phyloP scores from a whole-genome alignment of 2,888 invertebrate genomes.

The Metalampra italica region DNA sequence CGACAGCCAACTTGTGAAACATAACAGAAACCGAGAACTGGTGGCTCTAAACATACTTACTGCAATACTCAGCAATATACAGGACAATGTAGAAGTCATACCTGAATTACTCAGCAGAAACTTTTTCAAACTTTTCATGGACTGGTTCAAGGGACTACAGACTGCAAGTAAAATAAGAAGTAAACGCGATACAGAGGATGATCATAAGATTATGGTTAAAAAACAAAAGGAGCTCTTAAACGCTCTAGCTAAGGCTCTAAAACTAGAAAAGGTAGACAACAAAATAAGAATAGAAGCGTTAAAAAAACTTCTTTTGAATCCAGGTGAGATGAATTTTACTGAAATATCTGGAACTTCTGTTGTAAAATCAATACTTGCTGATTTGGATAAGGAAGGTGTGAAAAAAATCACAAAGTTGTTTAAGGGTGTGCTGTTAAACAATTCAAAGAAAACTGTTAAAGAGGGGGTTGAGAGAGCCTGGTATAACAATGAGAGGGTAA shows the following conservation, averaged over 20 bases:
- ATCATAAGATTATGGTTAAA: conserved; percentile 71
- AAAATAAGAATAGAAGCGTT: conserved; percentile 78
- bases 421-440: conserved; percentile 79
- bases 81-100: conserved; percentile 63
- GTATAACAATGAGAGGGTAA: conserved; percentile 83
- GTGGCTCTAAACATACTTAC: conserved; percentile 79
- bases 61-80: conserved; percentile 70
- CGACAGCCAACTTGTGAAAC: conserved; percentile 59
- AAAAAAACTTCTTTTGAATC: conserved; percentile 81
- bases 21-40: conserved; percentile 79
- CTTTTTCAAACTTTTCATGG: conserved; percentile 81
- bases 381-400: conserved; percentile 79
- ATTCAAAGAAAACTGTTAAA: conserved; percentile 69
- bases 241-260: conserved; percentile 68
- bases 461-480: conserved; percentile 76
- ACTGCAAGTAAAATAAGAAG: conserved; percentile 78
- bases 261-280: conserved; percentile 63
- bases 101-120: conserved; percentile 81
- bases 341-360: conserved; percentile 83
- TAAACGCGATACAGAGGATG: conserved; percentile 64
- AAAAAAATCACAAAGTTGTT: conserved; percentile 81
- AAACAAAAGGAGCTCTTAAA: conserved; percentile 77
- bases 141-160: conserved; percentile 79
- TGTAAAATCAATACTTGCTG: conserved; percentile 80
- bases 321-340: conserved; percentile 86